Base-by-base conservation (phyloP, 1,140 invertebrate genomes). In the Eumaeus atala region DNA sequence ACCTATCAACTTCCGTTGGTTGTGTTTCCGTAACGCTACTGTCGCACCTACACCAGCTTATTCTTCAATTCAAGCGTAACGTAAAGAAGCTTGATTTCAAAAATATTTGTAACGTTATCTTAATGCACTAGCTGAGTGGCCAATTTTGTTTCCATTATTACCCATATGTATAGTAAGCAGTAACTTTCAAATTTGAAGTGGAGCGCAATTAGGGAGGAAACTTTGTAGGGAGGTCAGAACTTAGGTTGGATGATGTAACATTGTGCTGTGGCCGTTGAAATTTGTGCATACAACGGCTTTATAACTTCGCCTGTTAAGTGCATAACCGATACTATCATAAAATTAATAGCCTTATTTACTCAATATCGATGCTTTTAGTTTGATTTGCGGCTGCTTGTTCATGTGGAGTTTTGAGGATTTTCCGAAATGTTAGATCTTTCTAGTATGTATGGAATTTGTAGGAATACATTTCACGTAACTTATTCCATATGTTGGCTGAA, bases 201-300 rank as follows among this genome's bases (percentile, higher is more conserved):
- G 42, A 44, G 42, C 37, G 55, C 56, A 61, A 61, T 57, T 61
- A 57, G 44, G 40, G 44, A 33, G 40, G 52, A 57, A 61, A 44
- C 54, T 57, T 38, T 50, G 10, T 42, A 16, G 14, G 37, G 53
- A 42, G 40, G 40, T 12, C 40, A 42, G 40, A 42, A 17, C 40
- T 42, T 42, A 42, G 40, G 40, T 42, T 8, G 14, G 12, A 42
- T 42, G 40, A 42, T 42, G 40, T 42, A 42, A 42, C 16, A 42
- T 42, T 42, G 21, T 28, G 21, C 21, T 28, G 40, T 42, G 40
- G 40, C 14, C 40, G 40, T 16, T 42, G 40, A 38, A 38, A 38
- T 38, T 38, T 38, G 40, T 14, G 14, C 12, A 28, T 28, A 28
- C 6, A 42, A 42, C 16, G 12, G 40, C 40, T 42, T 42, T 9